These are phyloP conservation scores for Chrysodeixis includens DNA, from an alignment of 2,888 invertebrate species.

Conservation along the genomic window DNA sequence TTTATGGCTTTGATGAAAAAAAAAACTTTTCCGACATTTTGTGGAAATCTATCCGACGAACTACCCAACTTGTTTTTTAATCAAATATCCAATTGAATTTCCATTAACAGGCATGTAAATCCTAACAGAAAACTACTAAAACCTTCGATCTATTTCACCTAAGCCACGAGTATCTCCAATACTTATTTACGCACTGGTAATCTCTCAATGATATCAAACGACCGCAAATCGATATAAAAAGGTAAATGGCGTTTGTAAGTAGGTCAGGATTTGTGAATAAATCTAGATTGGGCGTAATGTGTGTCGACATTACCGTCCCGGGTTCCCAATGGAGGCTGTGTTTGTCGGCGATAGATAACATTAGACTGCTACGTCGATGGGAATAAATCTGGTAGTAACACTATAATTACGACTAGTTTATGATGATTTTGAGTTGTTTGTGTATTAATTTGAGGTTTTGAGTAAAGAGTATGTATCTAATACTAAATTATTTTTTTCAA, in stretches of 20 bases:
- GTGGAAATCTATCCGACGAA: too few relatives aligned
- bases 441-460: neutral
- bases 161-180: conserved; percentile 20
- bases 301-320: conserved; percentile 70
- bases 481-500: too few relatives aligned
- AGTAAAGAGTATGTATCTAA: too few relatives aligned
- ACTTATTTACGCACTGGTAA: conserved; percentile 38
- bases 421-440: neutral
- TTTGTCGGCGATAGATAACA: conserved; percentile 46
- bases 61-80: too few relatives aligned
- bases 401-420: conserved; percentile 29
- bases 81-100: too few relatives aligned
- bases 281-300: conserved; percentile 76
- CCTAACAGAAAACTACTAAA: neutral
- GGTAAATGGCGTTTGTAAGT: conserved; percentile 71
- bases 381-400: conserved; percentile 52
- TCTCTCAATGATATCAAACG: conserved; percentile 54
- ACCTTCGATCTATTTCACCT: neutral
- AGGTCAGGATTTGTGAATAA: conserved; percentile 77
- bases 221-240: conserved; percentile 60
- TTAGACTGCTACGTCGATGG: conserved; percentile 46
- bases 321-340: neutral
- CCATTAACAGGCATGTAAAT: neutral
- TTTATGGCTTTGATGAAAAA: too few relatives aligned
- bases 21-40: too few relatives aligned